Evolutionary conservation across 2,888 invertebrate genomes (phyloP), one percentile per base, ranked within the genome.

Genomic region (Drosophila rellima): DNA sequence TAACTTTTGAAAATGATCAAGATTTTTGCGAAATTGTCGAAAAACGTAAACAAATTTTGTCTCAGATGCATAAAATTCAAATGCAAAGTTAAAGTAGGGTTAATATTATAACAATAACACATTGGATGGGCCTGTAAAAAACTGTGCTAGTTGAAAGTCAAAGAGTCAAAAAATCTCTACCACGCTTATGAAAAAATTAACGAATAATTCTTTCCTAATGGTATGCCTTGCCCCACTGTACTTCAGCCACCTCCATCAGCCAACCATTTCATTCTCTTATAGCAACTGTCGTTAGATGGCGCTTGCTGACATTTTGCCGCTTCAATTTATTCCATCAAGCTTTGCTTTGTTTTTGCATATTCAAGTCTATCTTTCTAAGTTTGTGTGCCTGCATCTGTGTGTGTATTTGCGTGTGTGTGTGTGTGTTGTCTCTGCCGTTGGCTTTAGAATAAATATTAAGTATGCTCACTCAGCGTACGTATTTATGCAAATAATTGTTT

Each of bases 401-500:
- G 44, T 35, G 4, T 45, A 13, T 50, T 54, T 63, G 35, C 51
- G 40, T 62, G 42, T 60, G 51, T 60, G 31, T 61, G 47, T 52
- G 18, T 59, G 52, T 54, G 44, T 15, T 40, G 40, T 39, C 51
- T 13, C 48, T 65, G 79, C 62, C 63, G 57, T 54, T 78, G 78
- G 85, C 82, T 54, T 82, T 87, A 78, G 79, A 82, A 83, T 83
- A 87, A 82, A 82, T 83, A 87, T 79, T 66, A 78, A 78, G 66
- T 78, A 72, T 69, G 55, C 68, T 67, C 55, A 47, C 54, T 63
- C 71, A 56, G 51, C 44, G 63, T 65, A 56, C 74, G 63, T 78
- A 75, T 81, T 78, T 74, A 71, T 73, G 80, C 88, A 85, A 85
- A 85, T 88, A 85, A 88, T 85, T 85, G 86, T 80, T 85, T 87